phyloP scores from a whole-genome alignment of 2,888 invertebrate species.

The Nezara viridula region DNA sequence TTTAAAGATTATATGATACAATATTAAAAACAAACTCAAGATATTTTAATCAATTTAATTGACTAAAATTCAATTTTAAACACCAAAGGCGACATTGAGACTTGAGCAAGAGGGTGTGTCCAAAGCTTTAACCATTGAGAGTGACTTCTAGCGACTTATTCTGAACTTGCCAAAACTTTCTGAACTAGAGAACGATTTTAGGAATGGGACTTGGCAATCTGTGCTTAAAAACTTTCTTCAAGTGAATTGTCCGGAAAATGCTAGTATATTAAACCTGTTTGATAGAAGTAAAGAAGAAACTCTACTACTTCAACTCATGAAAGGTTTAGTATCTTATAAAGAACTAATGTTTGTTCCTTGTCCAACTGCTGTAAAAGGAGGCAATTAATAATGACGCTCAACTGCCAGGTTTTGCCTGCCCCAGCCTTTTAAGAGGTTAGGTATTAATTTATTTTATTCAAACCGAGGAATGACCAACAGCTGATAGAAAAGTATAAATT shows the following conservation, averaged over 20 bases:
- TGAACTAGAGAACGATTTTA: background rate
- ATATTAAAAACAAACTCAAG: too few relatives aligned
- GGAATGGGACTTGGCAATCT: constrained; percentile 36
- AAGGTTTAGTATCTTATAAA: background rate
- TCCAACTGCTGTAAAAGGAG: background rate
- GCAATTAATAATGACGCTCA: background rate
- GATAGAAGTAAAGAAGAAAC: background rate
- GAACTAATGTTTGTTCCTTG: background rate
- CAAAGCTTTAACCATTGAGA: background rate
- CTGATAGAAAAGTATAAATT: too few relatives aligned
- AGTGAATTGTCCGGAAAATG: background rate
- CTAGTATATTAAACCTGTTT: background rate
- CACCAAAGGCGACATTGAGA: background rate
- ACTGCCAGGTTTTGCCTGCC: too few relatives aligned
- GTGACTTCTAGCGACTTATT: background rate
- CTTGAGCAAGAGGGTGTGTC: background rate
- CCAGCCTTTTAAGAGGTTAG: too few relatives aligned
- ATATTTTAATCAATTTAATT: background rate
- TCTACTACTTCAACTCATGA: background rate
- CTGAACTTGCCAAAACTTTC: background rate
- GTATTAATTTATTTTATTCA: too few relatives aligned
- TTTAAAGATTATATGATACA: too few relatives aligned
- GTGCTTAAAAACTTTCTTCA: background rate
- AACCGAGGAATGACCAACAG: too few relatives aligned
- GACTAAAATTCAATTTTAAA: background rate